Conservation (phyloP, 2,113 vertebrate genomes). For the Aviceda subcristata region DNA sequence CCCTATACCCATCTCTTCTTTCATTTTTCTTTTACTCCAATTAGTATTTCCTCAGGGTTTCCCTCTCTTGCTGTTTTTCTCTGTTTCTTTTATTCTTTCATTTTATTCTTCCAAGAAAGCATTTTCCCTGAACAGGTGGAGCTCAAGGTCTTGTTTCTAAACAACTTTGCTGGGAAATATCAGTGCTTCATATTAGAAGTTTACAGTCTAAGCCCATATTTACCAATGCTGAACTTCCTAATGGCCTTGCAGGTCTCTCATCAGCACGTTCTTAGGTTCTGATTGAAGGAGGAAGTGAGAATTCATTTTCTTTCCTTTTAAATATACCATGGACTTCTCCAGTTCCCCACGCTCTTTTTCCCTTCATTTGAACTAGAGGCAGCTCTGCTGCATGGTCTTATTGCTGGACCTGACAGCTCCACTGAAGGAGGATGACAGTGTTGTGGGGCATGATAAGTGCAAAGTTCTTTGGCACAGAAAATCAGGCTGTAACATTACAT, state of each 20-base stretch:
- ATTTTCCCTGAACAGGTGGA: background rate
- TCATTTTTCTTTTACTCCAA: background rate
- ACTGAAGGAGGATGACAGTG: background rate
- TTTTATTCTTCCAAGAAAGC: background rate
- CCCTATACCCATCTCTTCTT: background rate
- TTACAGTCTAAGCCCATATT: background rate
- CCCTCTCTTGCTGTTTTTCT: background rate
- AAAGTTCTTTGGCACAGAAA: background rate
- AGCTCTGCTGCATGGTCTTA: background rate
- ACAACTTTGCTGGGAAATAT: background rate
- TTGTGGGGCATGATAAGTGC: background rate
- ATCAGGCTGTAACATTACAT: background rate
- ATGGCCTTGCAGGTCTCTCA: background rate
- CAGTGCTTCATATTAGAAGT: background rate
- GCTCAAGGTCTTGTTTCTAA: background rate
- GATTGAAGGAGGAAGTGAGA: background rate
- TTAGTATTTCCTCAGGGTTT: background rate
- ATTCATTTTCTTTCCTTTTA: background rate
- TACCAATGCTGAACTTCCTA: background rate
- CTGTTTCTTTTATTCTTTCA: background rate
- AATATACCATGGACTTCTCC: background rate
- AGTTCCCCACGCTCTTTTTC: background rate
- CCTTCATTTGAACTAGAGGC: background rate
- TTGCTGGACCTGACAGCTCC: conserved; percentile 14
- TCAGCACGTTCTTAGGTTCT: background rate